Percentiles rank a stretch among this genome's conserved stretches.
These are phyloP conservation scores for Hapalemur alaotrensis DNA, from an alignment of 2,797 vertebrate species.

Conservation along the genomic window DNA sequence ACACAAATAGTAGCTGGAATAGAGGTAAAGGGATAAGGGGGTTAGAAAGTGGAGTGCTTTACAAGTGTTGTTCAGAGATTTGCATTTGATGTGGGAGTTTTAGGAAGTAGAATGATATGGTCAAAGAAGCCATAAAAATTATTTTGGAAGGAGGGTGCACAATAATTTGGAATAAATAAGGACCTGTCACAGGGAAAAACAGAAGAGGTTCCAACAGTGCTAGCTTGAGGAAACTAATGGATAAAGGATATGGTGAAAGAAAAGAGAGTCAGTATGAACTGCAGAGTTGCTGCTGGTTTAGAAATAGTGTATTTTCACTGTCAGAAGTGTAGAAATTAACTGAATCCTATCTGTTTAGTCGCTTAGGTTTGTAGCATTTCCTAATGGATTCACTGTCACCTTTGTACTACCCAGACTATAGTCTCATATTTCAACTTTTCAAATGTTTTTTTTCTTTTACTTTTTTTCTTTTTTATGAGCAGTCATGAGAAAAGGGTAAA, in stretches of 20 bases:
- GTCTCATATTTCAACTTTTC: background rate
- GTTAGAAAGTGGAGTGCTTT: constrained; percentile 28
- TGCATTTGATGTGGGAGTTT: constrained; percentile 45
- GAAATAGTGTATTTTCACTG: background rate
- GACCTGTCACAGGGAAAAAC: background rate
- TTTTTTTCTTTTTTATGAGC: background rate
- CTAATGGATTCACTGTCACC: background rate
- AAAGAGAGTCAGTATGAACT: background rate
- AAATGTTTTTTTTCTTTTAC: background rate
- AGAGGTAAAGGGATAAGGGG: constrained; percentile 14
- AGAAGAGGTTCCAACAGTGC: background rate
- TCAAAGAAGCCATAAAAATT: background rate
- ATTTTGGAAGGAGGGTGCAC: background rate
- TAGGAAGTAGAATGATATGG: background rate
- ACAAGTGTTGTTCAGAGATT: constrained; percentile 23
- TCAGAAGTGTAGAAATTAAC: background rate
- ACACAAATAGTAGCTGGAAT: constrained; percentile 48
- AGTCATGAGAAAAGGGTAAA: background rate
- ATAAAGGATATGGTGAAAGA: background rate
- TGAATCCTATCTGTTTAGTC: background rate
- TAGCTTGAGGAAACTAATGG: background rate
- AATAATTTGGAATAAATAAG: constrained; percentile 32
- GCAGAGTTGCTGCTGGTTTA: background rate
- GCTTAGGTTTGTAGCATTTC: background rate
- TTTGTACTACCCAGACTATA: background rate